Conservation (phyloP, 2,888 invertebrate genomes). For the Pandemis heparana region DNA sequence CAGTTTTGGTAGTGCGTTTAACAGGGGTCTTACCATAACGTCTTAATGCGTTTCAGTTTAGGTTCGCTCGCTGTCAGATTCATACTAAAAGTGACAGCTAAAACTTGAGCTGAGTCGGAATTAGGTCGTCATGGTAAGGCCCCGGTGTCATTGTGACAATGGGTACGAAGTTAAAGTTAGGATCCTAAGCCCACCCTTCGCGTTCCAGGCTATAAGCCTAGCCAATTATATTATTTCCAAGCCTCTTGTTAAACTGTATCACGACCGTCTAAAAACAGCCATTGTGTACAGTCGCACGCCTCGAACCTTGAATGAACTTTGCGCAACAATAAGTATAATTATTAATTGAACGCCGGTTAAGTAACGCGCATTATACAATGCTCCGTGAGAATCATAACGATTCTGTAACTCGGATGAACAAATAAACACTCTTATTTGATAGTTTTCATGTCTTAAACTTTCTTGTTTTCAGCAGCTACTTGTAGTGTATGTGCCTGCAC, state of each 20-base stretch:
- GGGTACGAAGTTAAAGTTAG: too few relatives aligned
- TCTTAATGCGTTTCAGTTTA: too few relatives aligned
- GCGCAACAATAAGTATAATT: slow-evolving; percentile 63
- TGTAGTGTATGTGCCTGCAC: neutral
- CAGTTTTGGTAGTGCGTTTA: too few relatives aligned
- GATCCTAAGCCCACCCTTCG: neutral
- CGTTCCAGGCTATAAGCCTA: neutral
- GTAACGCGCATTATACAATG: slow-evolving; percentile 79
- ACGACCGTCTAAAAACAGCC: slow-evolving; percentile 36
- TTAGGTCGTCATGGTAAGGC: too few relatives aligned
- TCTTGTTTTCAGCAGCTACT: neutral
- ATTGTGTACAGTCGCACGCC: slow-evolving; percentile 51
- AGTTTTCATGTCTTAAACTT: slow-evolving; percentile 4
- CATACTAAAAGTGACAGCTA: too few relatives aligned
- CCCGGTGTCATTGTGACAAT: too few relatives aligned
- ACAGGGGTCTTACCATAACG: too few relatives aligned
- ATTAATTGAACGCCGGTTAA: slow-evolving; percentile 70
- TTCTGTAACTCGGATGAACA: slow-evolving; percentile 50
- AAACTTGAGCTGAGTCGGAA: too few relatives aligned
- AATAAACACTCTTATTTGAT: slow-evolving; percentile 32
- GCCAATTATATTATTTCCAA: slow-evolving; percentile 9
- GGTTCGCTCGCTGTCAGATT: too few relatives aligned
- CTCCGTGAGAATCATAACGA: slow-evolving; percentile 73
- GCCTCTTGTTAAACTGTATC: slow-evolving; percentile 34
- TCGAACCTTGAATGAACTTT: slow-evolving; percentile 67